These are phyloP conservation scores for Genyomyrus donnyi DNA, from an alignment of 2,113 vertebrate genomes.

Conservation along the genomic window DNA sequence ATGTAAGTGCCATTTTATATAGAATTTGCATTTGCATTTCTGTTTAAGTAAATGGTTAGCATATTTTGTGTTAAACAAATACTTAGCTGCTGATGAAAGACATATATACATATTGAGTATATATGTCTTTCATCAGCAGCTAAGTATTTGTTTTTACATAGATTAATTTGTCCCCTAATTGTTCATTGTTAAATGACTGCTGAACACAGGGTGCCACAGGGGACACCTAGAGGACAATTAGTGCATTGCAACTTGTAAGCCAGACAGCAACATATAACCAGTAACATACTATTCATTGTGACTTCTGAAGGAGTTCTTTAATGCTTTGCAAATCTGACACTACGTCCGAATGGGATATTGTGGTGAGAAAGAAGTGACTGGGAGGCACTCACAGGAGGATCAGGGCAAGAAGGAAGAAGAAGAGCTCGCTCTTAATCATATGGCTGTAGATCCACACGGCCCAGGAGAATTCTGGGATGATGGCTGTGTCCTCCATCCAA, in stretches of 20 bases:
- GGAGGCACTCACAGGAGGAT: conserved; percentile 72
- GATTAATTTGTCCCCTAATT: not conserved
- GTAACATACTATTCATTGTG: not conserved
- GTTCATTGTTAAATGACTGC: not conserved
- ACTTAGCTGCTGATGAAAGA: too few species aligned
- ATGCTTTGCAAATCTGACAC: not conserved
- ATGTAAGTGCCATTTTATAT: too few species aligned
- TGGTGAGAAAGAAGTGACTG: not conserved
- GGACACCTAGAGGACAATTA: not conserved
- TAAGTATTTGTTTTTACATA: not conserved
- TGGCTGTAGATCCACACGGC: conserved; percentile 77
- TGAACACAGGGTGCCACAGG: not conserved
- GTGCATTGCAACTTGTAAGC: not conserved
- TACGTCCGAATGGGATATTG: not conserved
- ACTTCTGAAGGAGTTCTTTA: not conserved
- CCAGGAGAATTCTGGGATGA: conserved; percentile 51
- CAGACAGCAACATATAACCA: not conserved
- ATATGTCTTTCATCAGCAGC: not conserved
- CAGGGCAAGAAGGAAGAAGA: conserved; percentile 74
- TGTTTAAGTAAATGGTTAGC: too few species aligned
- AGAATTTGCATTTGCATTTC: too few species aligned
- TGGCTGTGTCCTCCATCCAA: conserved; percentile 63
- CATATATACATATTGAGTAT: not conserved
- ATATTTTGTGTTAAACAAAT: too few species aligned
- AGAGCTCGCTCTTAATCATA: conserved; percentile 73